Conservation (phyloP, 92 coral and sea anemone genomes). For the Phymanthus crucifer region DNA sequence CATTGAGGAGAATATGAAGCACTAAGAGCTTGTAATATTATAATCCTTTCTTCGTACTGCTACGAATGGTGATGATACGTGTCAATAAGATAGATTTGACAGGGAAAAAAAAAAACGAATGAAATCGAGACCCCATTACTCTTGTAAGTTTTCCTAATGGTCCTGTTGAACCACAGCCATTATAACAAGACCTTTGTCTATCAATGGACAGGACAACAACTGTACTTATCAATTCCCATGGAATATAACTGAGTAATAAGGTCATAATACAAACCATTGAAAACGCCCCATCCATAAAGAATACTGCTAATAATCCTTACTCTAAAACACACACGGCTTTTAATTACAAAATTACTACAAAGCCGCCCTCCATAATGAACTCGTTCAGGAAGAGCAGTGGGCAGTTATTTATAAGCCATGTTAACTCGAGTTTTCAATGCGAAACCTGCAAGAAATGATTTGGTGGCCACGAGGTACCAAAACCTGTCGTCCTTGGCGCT, state of each 20-base stretch:
- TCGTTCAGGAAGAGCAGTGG: not conserved
- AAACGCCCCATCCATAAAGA: not conserved
- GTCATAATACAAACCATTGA: not conserved
- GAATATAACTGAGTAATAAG: not conserved
- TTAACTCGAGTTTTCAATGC: not conserved
- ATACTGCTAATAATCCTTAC: conserved; percentile 14
- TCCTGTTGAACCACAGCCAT: no score
- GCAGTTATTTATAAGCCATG: not conserved
- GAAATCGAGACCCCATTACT: no score
- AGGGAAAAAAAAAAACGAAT: no score
- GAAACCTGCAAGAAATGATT: not conserved
- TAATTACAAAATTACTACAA: not conserved
- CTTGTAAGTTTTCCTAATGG: no score
- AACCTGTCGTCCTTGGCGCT: not conserved
- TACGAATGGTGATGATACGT: not conserved
- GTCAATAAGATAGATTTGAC: no score
- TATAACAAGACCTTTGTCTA: no score
- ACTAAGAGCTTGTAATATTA: no score
- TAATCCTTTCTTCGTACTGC: no score
- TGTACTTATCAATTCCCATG: not conserved
- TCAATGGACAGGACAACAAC: not conserved
- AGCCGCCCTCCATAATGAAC: not conserved
- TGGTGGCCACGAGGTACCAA: not conserved
- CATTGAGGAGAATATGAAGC: no score
- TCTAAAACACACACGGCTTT: conserved; percentile 18